Evolutionary conservation across 2,797 vertebrate genomes (phyloP), one percentile per base, ranked within the genome.

Genomic region (Pseudopleuronectes americanus): DNA sequence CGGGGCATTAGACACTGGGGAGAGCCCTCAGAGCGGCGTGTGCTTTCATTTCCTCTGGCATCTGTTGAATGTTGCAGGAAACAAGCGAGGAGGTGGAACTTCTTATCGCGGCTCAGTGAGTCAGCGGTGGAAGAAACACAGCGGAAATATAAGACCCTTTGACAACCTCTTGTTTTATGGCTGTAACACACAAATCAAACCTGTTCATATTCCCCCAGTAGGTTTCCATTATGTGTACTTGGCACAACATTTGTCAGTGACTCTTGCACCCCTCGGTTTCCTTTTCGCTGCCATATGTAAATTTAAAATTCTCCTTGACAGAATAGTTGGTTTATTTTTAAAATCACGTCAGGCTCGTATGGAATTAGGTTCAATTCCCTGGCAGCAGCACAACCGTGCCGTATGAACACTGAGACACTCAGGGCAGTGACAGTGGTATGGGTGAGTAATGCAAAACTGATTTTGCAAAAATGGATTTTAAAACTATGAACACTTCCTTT

Each of bases 1-100:
- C 81, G 80, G 79, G 81, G 85, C 67, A 79, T 80, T 63, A 80
- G 83, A 88, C 79, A 67, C 70, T 24, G 55, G 65, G 58, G 62
- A 80, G 69, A 81, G 60, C 60, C 56, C 45, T 68, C 58, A 22
- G 52, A 54, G 13, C 71, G 66, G 47, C 13, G 36, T 47, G 53
- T 52, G 43, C 55, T 68, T 53, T 53, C 63, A 54, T 77, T 67
- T 59, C 16, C 22, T 51, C 49, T 58, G 72, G 86, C 75, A 85
- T 74, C 64, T 68, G 67, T 55, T 76, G 71, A 61, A 77, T 58
- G 59, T 53, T 70, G 41, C 45, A 65, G 62, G 68, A 83, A 74
- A 58, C 52, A 77, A 71, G 58, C 1, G 7, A 71, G n/a, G 71
- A 52, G 69, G 65, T 54, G 33, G 73, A 56, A 62, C 17, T 41